Evolutionary conservation across 2,113 vertebrate genomes (phyloP), one percentile per base, ranked within the genome.

Genomic region (Saccopteryx bilineata): DNA sequence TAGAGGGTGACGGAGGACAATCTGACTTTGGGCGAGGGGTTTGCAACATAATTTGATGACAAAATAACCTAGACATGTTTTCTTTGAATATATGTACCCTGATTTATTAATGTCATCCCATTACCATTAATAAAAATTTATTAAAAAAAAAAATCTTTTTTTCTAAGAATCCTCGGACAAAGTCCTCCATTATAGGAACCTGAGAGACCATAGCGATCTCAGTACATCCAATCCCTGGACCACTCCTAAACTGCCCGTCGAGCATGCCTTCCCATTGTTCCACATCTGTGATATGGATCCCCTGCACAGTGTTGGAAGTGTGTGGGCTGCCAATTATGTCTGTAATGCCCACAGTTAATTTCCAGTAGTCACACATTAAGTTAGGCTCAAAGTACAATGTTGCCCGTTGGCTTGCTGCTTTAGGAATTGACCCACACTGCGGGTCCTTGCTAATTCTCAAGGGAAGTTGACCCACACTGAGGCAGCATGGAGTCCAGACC

Each of bases 261-360:
- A 84, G 0, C 3, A 24, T 8, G 9, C 28, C 50, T 85, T 58
- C 9, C 31, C 6, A 28, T 56, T 72, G n/a, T 83, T 19, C 31
- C 8, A 26, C 1, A 52, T 19, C 31, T 50, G 3, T 26, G 93
- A 23, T 39, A 66, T 86, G 19, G 26, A 95, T 17, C 1, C 7
- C 74, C 11, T 9, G 0, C 54, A 39, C 50, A 52, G 48, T 56
- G 56, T 81, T 84, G 21, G 12, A 74, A 65, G 7, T 11, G 19
- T 24, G 9, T 50, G 56, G 56, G 18, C 17, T 81, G 18, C 11
- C 66, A 75, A 72, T 46, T 65, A 1, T 52, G 12, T 28, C 46
- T 84, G 12, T 33, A 54, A 52, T 71, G 72, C 19, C 23, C 54
- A n/a, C 19, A 56, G 63, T 81, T 76, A 84, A 87, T 76, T 96